These are phyloP conservation scores for Oxyruncus cristatus DNA, from an alignment of 2,113 vertebrate genomes.

Conservation along the genomic window DNA sequence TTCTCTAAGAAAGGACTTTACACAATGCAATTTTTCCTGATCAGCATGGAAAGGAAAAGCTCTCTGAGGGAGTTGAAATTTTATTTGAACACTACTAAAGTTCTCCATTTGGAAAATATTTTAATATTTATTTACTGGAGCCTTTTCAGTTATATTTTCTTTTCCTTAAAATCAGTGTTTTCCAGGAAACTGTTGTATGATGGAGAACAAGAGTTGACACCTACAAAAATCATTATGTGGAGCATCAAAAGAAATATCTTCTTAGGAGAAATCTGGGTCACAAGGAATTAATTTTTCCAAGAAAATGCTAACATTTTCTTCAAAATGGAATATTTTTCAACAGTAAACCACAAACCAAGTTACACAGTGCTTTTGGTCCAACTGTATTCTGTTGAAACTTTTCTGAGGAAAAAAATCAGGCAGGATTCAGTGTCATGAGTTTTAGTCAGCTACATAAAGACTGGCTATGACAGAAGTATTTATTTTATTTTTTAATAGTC, in stretches of 20 bases:
- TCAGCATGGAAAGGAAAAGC: not conserved
- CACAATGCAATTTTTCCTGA: not conserved
- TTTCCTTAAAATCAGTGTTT: not conserved
- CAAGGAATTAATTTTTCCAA: not conserved
- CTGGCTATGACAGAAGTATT: not conserved
- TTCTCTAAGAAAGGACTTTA: not conserved
- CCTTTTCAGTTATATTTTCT: not conserved
- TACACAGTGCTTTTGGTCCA: not conserved
- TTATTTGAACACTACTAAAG: not conserved
- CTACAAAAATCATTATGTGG: not conserved
- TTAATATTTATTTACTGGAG: not conserved
- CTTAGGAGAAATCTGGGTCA: not conserved
- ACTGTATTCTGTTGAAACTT: not conserved
- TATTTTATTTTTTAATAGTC: not conserved
- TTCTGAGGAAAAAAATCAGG: not conserved
- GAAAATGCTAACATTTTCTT: not conserved
- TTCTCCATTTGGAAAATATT: not conserved
- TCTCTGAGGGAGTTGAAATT: not conserved
- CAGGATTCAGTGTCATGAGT: not conserved
- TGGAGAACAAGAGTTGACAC: not conserved
- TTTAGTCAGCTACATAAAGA: conserved; percentile 1
- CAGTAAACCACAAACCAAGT: not conserved
- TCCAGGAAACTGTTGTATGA: not conserved
- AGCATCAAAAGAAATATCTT: not conserved
- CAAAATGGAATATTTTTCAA: not conserved